Conservation (phyloP, 2,797 vertebrate genomes). For the Lagorchestes hirsutus region DNA sequence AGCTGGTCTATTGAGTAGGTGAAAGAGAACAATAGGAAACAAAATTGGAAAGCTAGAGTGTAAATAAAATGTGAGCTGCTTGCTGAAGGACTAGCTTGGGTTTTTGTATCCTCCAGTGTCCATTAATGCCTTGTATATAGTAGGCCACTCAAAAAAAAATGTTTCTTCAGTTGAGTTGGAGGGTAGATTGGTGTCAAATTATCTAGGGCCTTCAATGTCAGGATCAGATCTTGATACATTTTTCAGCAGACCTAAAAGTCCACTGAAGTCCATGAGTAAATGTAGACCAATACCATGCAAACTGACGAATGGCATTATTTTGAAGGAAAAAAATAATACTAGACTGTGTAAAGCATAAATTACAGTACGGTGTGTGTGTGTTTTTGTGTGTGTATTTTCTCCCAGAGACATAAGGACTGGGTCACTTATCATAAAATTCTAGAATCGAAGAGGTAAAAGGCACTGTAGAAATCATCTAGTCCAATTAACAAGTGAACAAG, state of each 20-base stretch:
- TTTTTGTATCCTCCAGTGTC: not conserved
- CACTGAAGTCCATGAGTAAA: not conserved
- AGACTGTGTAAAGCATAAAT: not conserved
- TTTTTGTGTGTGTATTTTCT: not conserved
- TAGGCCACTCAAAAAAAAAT: constrained; percentile 51
- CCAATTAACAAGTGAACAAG: not conserved
- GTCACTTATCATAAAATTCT: not conserved
- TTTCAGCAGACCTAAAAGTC: not conserved
- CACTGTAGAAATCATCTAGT: not conserved
- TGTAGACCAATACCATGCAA: not conserved
- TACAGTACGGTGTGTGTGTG: not conserved
- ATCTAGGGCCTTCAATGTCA: not conserved
- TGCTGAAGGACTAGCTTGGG: not conserved
- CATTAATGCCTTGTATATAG: constrained; percentile 31
- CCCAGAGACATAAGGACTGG: not conserved
- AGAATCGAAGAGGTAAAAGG: not conserved
- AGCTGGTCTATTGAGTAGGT: not conserved
- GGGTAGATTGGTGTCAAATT: not conserved
- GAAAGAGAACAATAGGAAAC: not conserved
- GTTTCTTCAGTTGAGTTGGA: constrained; percentile 44
- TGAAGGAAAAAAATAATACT: not conserved
- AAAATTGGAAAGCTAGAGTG: not conserved
- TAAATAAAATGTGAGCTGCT: not conserved
- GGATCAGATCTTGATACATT: not conserved
- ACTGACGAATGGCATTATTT: not conserved